A percentile compares a stretch with the other conserved stretches of the same genome.
Conservation (phyloP, 2,888 invertebrate species). For the Mylabris sibirica region DNA sequence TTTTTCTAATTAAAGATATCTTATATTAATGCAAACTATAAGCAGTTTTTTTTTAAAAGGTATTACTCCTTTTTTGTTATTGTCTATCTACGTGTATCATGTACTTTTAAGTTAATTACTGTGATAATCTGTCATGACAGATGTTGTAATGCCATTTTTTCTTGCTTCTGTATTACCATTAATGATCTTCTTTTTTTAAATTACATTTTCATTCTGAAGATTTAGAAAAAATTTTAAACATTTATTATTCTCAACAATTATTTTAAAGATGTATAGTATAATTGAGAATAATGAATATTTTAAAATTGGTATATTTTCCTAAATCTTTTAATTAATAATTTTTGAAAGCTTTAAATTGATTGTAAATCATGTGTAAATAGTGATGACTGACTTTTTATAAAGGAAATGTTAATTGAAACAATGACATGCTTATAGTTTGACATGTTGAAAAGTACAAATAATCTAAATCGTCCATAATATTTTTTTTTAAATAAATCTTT, state of each 20-base stretch:
- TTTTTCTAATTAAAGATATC: not conserved
- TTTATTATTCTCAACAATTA: not conserved
- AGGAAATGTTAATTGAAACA: conserved; percentile 41
- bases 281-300: conserved; percentile 26
- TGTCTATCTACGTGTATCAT: conserved; percentile 31
- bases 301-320: conserved; percentile 17
- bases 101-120: conserved; percentile 50
- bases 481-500: conserved; percentile 26
- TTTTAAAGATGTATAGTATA: conserved; percentile 3
- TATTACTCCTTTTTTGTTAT: conserved; percentile 42
- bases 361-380: conserved; percentile 37
- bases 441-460: conserved; percentile 44
- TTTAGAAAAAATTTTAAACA: not conserved
- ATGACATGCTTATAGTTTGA: conserved; percentile 54
- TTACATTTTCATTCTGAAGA: conserved; percentile 4
- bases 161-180: conserved; percentile 23
- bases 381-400: conserved; percentile 44
- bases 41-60: conserved; percentile 50
- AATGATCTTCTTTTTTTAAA: conserved; percentile 20
- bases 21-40: conserved; percentile 51
- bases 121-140: conserved; percentile 58
- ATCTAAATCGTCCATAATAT: conserved; percentile 36
- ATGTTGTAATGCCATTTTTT: conserved; percentile 46
- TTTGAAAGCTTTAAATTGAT: conserved; percentile 12
- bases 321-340: conserved; percentile 24